Percentiles rank a stretch among this genome's conserved stretches.
These are phyloP conservation scores for Apoda limacodes DNA, from an alignment of 2,888 invertebrate genomes.

Conservation along the genomic window DNA sequence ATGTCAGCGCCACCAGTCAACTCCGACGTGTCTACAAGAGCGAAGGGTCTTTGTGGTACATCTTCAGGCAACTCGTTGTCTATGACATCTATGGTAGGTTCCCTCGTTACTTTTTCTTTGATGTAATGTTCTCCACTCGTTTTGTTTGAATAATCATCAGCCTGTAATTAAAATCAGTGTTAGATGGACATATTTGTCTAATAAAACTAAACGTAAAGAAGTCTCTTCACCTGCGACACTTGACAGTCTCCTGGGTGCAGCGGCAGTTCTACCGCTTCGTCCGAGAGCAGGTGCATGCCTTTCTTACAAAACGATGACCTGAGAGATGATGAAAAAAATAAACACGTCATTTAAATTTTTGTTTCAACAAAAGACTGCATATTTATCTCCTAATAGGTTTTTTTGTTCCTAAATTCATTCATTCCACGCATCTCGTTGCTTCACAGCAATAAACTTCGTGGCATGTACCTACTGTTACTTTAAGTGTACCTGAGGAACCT, in stretches of 20 bases:
- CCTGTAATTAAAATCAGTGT: conserved; percentile 25
- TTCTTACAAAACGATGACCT: conserved; percentile 86
- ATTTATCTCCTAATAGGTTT: too few species aligned
- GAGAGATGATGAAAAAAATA: too few species aligned
- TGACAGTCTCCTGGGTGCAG: conserved; percentile 84
- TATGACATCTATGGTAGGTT: conserved; percentile 33
- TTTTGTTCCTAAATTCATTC: too few species aligned
- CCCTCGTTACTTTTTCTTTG: conserved; percentile 36
- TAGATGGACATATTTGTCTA: neutral
- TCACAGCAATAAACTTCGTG: too few species aligned
- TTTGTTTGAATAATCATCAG: conserved; percentile 31
- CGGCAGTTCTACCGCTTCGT: conserved; percentile 77
- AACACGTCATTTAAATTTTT: too few species aligned
- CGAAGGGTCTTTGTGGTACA: conserved; percentile 41
- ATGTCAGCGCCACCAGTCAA: conserved; percentile 65
- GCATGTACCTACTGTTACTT: too few species aligned
- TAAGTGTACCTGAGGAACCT: too few species aligned
- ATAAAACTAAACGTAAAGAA: conserved; percentile 1
- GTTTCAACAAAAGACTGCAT: too few species aligned
- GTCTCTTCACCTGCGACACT: conserved; percentile 59
- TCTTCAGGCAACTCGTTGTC: conserved; percentile 60
- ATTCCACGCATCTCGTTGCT: too few species aligned
- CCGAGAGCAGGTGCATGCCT: conserved; percentile 79
- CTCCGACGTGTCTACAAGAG: conserved; percentile 57
- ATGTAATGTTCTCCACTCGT: conserved; percentile 23